A percentile compares a stretch with the other conserved stretches of the same genome.
Evolutionary conservation across 1,140 invertebrate species (phyloP).

Genomic region (Drosophila micromelanica): DNA sequence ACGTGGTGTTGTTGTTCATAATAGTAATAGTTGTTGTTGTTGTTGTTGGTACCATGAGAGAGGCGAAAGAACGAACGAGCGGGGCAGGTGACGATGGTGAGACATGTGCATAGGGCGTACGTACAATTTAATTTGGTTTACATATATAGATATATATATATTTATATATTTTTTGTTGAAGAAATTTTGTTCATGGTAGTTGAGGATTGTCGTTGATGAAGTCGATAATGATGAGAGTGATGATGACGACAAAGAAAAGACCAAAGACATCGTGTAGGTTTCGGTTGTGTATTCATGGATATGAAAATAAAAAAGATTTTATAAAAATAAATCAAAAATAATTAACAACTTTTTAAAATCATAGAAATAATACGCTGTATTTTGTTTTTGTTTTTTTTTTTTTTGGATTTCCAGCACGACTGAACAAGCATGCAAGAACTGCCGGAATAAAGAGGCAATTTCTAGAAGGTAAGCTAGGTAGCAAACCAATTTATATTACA

Average conservation of each 20-base stretch:
- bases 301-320: constrained; percentile 37
- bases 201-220: constrained; percentile 17
- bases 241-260: constrained; percentile 23
- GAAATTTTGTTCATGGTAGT: constrained; percentile 44
- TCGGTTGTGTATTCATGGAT: constrained; percentile 41
- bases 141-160: constrained; percentile 34
- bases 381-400: neutral
- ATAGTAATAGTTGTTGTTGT: constrained; percentile 53
- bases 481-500: constrained; percentile 33
- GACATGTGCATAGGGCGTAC: constrained; percentile 64
- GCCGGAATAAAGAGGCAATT: constrained; percentile 16
- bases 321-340: constrained; percentile 35
- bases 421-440: constrained; percentile 62
- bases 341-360: constrained; percentile 30
- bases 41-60: constrained; percentile 69
- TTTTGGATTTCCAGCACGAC: constrained; percentile 16
- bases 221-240: constrained; percentile 25
- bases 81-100: constrained; percentile 63
- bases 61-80: constrained; percentile 49
- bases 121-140: constrained; percentile 59
- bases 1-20: constrained; percentile 56
- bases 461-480: constrained; percentile 51
- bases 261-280: constrained; percentile 53
- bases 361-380: constrained; percentile 27
- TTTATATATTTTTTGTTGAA: constrained; percentile 31